phyloP scores from a whole-genome alignment of 2,888 invertebrate species.

The Dicyrtomina minuta region DNA sequence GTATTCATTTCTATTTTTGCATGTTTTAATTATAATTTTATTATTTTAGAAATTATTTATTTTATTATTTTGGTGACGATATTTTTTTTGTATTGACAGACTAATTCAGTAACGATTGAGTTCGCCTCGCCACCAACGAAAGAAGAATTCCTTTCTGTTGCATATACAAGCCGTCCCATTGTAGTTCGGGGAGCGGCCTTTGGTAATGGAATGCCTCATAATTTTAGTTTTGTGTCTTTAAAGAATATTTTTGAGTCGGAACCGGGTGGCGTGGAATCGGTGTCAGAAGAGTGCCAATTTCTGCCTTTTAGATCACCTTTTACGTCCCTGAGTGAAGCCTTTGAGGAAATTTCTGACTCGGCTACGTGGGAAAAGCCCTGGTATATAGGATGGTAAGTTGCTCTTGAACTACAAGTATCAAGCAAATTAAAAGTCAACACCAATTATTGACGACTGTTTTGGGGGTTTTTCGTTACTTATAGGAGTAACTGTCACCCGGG shows the following conservation, averaged over 20 bases:
- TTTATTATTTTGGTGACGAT: neutral
- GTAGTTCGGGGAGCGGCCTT: slow-evolving; percentile 72
- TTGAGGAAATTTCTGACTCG: slow-evolving; percentile 70
- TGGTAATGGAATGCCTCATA: slow-evolving; percentile 37
- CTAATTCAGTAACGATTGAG: slow-evolving; percentile 36
- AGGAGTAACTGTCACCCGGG: slow-evolving; percentile 87
- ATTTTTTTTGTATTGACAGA: slow-evolving; percentile 8
- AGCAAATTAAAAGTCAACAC: neutral
- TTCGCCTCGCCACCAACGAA: slow-evolving; percentile 57
- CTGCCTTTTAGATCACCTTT: slow-evolving; percentile 82
- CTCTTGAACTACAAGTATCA: slow-evolving; percentile 1
- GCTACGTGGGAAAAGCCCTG: slow-evolving; percentile 69
- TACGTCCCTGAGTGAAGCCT: slow-evolving; percentile 72
- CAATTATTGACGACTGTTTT: slow-evolving; percentile 40
- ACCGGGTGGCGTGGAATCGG: slow-evolving; percentile 60
- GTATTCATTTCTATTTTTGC: neutral
- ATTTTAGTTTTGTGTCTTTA: slow-evolving; percentile 43
- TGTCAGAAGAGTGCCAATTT: slow-evolving; percentile 81
- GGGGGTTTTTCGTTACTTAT: no score
- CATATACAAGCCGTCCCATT: slow-evolving; percentile 77
- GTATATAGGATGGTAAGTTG: slow-evolving; percentile 85
- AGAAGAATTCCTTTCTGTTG: slow-evolving; percentile 69
- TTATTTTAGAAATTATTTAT: neutral
- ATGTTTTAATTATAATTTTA: neutral
- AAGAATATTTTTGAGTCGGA: slow-evolving; percentile 49